Evolutionary conservation across 1,140 invertebrate genomes (phyloP), one percentile per base, ranked within the genome.

Genomic region (Macrobrachium rosenbergii): DNA sequence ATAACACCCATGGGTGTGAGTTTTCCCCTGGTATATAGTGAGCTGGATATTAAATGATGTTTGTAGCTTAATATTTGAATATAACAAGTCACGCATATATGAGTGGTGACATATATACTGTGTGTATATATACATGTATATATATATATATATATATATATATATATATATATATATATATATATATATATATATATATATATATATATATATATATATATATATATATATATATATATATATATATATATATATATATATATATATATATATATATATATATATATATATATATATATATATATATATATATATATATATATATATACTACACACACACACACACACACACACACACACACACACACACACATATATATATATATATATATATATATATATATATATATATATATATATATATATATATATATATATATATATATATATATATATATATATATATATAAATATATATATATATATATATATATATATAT

Each of bases 401-500:
- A 72, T 72, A 72, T 72, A 72, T 72, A 28, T 72, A 28, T 72
- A 5, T 72, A 28, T 72, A 28, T 72, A 8, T 72, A 72, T 72
- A 28, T 72, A 72, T 72, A 72, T 72, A 28, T 72, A 72, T 72
- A 21, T 72, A 28, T 72, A 72, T 72, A n/a, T 72, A 72, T 28
- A 23, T 72, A 72, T n/a, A 28, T 72, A 72, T 28, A 28, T 28
- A 72, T 72, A 23, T 72, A 5, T 72, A 8, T 72, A 0, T 72
- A 10, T 72, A 0, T 28, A 10, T 72, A 10, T 72, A 8, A n/a
- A 28, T 72, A 28, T 72, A 28, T n/a, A 10, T 72, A 72, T 28
- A 72, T 72, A 72, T 72, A 72, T 72, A 72, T 72, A 72, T 72
- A 72, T 72, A 72, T 72, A 72, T 72, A 72, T 72, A 72, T 72